These are phyloP conservation scores for Catonia carolina DNA, from an alignment of 2,888 invertebrate species.

Conservation along the genomic window DNA sequence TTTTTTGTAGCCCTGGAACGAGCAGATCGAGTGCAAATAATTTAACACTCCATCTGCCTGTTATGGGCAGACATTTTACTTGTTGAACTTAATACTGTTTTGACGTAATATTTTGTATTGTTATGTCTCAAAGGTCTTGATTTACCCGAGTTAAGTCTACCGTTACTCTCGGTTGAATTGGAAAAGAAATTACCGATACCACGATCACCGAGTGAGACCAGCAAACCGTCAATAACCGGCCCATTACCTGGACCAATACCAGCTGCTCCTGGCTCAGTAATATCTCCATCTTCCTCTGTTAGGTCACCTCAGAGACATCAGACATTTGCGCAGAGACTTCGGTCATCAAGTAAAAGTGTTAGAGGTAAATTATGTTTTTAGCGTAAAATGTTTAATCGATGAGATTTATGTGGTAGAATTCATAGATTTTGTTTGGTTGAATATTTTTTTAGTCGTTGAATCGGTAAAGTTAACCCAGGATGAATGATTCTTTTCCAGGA, in stretches of 20 bases:
- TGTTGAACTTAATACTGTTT: too few species aligned
- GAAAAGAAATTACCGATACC: conserved; percentile 25
- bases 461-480: too few species aligned
- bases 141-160: conserved; percentile 28
- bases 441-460: too few species aligned
- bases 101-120: too few species aligned
- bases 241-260: conserved; percentile 36
- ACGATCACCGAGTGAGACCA: conserved; percentile 32
- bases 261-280: conserved; percentile 37
- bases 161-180: conserved; percentile 27
- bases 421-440: too few species aligned
- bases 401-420: too few species aligned
- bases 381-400: not conserved
- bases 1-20: too few species aligned
- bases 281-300: conserved; percentile 51
- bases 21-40: too few species aligned
- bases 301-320: conserved; percentile 58
- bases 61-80: too few species aligned
- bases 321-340: conserved; percentile 79
- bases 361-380: conserved; percentile 49
- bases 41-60: too few species aligned
- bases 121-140: conserved; percentile 24
- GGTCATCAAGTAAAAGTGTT: conserved; percentile 77
- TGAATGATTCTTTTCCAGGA: conserved; percentile 49
- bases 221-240: conserved; percentile 1